Evolutionary conservation across 92 coral and sea anemone genomes (phyloP), one percentile per base, ranked within the genome.

Genomic region (Porites rus): DNA sequence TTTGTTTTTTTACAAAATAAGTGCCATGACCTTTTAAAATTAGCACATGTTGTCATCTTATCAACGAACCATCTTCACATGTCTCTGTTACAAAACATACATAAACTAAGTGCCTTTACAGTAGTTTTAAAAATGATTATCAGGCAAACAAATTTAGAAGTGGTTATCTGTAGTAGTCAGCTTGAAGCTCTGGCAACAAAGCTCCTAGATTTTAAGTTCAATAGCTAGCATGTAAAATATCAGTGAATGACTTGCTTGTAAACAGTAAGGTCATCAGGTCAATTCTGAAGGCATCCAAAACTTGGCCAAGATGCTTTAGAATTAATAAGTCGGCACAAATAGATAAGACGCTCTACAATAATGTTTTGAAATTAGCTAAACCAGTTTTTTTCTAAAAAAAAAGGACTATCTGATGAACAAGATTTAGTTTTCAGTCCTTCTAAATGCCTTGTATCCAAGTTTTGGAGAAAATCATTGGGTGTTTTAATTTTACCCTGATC

Each of bases 1-100:
- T 3, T 62, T 62, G 19, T 53, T 54, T 19, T 20, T 50, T 62
- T 38, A 46, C n/a, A 74, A 74, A 76, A 76, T 64, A 28, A 76
- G 68, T 67, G 75, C 19, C 20, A 22, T 80, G 75, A 80, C 75
- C 74, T 80, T 67, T 67, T 22, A 68, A 43, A 24, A 68, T 16
- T 51, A 53, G 46, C 16, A 58, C 11, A 50, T 12, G 43, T 78
- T 78, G 65, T 78, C 72, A 66, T 1, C 20, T 46, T 54, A 80
- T 80, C 76, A 68, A 18, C 56, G 31, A 31, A 53, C 56, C 86
- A 81, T 58, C 76, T 81, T 67, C 56, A 31, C 2, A 25, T 17
- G 58, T n/a, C 60, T 69, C 77, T 81, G 77, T 81, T 81, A 58
- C 54, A 56, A 59, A 70, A 70, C 52, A 6, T 8, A 20, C 13